phyloP scores from a whole-genome alignment of 2,888 invertebrate species.

The Caenorhabditis wallacei region DNA sequence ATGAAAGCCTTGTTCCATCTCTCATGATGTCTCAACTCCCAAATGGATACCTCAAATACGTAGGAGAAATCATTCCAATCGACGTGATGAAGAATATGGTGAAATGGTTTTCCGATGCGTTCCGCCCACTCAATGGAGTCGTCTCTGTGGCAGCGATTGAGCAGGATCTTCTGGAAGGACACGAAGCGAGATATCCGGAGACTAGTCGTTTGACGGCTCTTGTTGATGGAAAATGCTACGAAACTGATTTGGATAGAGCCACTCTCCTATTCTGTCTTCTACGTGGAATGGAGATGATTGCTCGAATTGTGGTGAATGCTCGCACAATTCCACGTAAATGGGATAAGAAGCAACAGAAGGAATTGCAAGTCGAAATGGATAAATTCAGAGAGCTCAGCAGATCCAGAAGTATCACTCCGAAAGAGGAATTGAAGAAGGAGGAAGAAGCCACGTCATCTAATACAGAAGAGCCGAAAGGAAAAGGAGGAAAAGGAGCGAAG shows the following conservation, averaged over 20 bases:
- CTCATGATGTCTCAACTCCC: slow-evolving; percentile 65
- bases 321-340: slow-evolving; percentile 61
- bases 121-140: slow-evolving; percentile 54
- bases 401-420: slow-evolving; percentile 37
- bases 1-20: slow-evolving; percentile 70
- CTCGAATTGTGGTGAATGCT: slow-evolving; percentile 64
- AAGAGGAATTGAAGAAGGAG: slow-evolving; percentile 6
- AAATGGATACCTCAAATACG: slow-evolving; percentile 43
- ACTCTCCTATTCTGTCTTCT: slow-evolving; percentile 68
- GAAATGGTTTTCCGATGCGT: slow-evolving; percentile 67
- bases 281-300: slow-evolving; percentile 57
- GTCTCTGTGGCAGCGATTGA: slow-evolving; percentile 18
- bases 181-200: slow-evolving; percentile 51
- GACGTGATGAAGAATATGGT: slow-evolving; percentile 60
- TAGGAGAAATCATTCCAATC: slow-evolving; percentile 52
- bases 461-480: slow-evolving; percentile 2
- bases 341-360: slow-evolving; percentile 58
- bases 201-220: slow-evolving; percentile 53
- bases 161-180: slow-evolving; percentile 36
- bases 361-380: slow-evolving; percentile 45
- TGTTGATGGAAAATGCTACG: slow-evolving; percentile 62
- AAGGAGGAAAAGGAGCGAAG: slow-evolving; percentile 11
- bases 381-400: slow-evolving; percentile 27
- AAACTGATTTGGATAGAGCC: slow-evolving; percentile 70
- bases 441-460: slow-evolving; percentile 4